Conservation (phyloP, 2,888 invertebrate species). For the Drosophila melanosoma region DNA sequence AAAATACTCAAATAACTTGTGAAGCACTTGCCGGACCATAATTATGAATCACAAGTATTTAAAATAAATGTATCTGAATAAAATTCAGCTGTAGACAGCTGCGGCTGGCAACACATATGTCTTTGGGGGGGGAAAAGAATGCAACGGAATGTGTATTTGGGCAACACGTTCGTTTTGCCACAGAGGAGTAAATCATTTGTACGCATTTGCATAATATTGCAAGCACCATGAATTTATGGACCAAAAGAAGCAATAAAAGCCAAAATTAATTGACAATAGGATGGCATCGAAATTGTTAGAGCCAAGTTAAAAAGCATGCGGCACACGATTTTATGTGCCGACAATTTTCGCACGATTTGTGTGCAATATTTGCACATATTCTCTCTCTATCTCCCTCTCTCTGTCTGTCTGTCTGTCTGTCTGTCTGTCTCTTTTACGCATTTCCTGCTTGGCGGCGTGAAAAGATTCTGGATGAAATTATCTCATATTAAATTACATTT, state of each 20-base stretch:
- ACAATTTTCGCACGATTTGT: slow-evolving; percentile 68
- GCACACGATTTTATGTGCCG: slow-evolving; percentile 22
- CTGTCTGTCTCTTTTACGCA: background rate
- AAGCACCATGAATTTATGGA: slow-evolving; percentile 54
- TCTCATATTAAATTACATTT: slow-evolving; percentile 62
- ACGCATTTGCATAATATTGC: slow-evolving; percentile 50
- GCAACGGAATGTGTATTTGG: background rate
- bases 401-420: background rate
- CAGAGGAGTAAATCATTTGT: slow-evolving; percentile 44
- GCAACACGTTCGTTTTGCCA: slow-evolving; percentile 11
- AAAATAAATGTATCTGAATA: background rate
- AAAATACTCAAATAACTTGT: background rate
- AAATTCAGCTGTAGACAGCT: background rate
- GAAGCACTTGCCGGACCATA: background rate
- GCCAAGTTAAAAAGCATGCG: slow-evolving; percentile 19
- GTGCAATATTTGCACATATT: slow-evolving; percentile 47
- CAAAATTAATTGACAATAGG: slow-evolving; percentile 70
- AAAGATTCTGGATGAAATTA: slow-evolving; percentile 44
- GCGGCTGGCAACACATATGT: background rate
- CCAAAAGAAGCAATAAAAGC: slow-evolving; percentile 62
- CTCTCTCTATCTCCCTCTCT: background rate
- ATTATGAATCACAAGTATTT: background rate
- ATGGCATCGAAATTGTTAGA: slow-evolving; percentile 27
- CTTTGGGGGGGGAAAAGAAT: background rate
- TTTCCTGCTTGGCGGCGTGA: slow-evolving; percentile 16